phyloP scores from a whole-genome alignment of 2,113 vertebrate genomes.

The Dicentrarchus labrax region DNA sequence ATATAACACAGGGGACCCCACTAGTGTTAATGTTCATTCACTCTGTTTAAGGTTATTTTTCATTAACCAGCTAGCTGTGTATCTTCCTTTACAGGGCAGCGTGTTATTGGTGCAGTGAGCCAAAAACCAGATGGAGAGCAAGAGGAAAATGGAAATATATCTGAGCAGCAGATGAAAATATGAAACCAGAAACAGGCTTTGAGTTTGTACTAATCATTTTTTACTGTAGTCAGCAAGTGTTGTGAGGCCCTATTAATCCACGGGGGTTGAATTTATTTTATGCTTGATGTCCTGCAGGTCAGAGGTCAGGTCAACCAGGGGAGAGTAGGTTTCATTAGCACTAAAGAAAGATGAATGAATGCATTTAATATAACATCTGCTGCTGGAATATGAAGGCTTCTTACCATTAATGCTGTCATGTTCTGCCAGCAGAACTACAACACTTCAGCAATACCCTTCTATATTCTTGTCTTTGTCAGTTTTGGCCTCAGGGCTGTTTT shows the following conservation, averaged over 20 bases:
- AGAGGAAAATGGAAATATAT: slow-evolving; percentile 17
- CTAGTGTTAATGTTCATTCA: not conserved
- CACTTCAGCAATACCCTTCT: not conserved
- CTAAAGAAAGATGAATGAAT: not conserved
- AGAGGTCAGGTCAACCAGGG: slow-evolving; percentile 5
- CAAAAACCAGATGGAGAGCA: not conserved
- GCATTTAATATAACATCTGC: not conserved
- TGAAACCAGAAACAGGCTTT: not conserved
- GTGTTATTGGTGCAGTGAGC: not conserved
- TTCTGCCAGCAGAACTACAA: slow-evolving; percentile 10
- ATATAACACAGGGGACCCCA: not conserved
- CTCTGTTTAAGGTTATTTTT: not conserved
- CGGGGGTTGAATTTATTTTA: not conserved
- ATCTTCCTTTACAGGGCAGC: not conserved
- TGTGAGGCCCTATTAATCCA: not conserved
- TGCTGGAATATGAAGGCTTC: not conserved
- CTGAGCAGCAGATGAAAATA: not conserved
- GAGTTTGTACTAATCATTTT: not conserved
- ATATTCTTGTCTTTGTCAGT: not conserved
- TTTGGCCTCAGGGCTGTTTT: not conserved
- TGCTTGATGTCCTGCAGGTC: not conserved
- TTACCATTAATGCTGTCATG: not conserved
- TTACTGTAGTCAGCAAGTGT: not conserved
- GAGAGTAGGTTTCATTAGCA: not conserved
- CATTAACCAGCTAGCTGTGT: not conserved